A percentile compares a stretch with the other conserved stretches of the same genome.
Conservation (phyloP, 2,797 vertebrate genomes). For the Ambastaia sidthimunki region DNA sequence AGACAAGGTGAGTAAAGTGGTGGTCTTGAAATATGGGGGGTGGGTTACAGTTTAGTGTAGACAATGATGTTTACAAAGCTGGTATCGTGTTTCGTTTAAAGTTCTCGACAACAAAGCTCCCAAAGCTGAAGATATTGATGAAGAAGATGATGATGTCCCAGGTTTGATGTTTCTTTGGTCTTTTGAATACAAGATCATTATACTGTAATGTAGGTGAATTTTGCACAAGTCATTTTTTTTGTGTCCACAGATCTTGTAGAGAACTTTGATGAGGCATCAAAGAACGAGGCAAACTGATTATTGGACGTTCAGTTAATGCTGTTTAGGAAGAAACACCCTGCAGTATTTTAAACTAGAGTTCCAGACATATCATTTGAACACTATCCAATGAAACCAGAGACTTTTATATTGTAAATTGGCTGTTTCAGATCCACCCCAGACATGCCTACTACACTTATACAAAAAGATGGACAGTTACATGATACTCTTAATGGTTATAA, state of each 20-base stretch:
- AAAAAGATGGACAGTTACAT: constrained; percentile 63
- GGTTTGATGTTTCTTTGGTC: constrained; percentile 66
- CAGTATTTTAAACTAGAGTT: constrained; percentile 67
- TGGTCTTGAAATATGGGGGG: not conserved
- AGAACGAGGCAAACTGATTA: constrained; percentile 93
- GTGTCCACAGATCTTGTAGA: constrained; percentile 91
- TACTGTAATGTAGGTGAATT: not conserved
- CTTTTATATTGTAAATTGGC: constrained; percentile 89
- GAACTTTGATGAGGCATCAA: constrained; percentile 96
- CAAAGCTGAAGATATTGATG: constrained; percentile 94
- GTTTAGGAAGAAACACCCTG: constrained; percentile 82
- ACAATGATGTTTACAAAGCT: not conserved
- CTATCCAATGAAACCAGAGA: constrained; percentile 68
- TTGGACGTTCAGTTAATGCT: constrained; percentile 73
- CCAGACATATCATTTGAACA: constrained; percentile 66
- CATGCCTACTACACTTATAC: constrained; percentile 83
- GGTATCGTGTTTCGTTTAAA: constrained; percentile 65
- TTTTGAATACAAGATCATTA: not conserved
- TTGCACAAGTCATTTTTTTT: not conserved
- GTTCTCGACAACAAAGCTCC: constrained; percentile 95
- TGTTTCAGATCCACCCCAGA: constrained; percentile 76
- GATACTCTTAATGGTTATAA: constrained; percentile 58
- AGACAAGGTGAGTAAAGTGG: constrained; percentile 84
- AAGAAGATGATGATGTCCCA: constrained; percentile 96
- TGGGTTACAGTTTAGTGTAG: not conserved